Base-by-base conservation (phyloP, 2,888 invertebrate species). In the Drosophila austrosaltans region DNA sequence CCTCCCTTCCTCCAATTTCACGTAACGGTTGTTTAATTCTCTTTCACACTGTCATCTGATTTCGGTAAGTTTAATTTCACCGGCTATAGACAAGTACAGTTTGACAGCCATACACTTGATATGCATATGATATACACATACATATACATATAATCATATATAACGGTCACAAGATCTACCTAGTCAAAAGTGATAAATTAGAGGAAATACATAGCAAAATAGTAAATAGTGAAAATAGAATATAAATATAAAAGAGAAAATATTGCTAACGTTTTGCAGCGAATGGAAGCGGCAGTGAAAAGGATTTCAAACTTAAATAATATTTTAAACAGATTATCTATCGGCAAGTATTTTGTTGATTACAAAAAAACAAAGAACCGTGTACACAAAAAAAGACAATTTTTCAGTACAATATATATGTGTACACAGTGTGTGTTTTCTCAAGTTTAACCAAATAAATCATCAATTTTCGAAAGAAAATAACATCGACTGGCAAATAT, bases 121-220 rank as follows among this genome's bases (percentile, higher is more conserved):
- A 40, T 40, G n/a, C 40, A n/a, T n/a, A 10, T 2, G 32, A 8
- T 12, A 48, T 48, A 10, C 12, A 30, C 25, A 20, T 8, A 32
- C 44, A 30, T 56, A 48, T 22, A 22, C 22, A 1, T 22, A 22
- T 2, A 22, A 48, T 22, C 20, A 8, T 44, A 20, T 48, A 48
- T 48, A 48, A 25, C 25, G 48, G 48, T 48, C 48, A 48, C 48
- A 48, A 48, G 48, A 48, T 48, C 48, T 48, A 25, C 10, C 25
- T 10, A 25, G 48, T 48, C 48, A 39, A 56, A 32, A 53, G 69
- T 61, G 61, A 69, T 53, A 48, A 61, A 59, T 58, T 32, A 68
- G 16, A 30, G 20, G 53, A 12, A 30, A 56, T 48, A 22, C 39
- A 5, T 7, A 36, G 36, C 12, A 48, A 22, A 48, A 48, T 10